Conservation (phyloP, 2,113 vertebrate genomes). For the Turdus rufiventris region DNA sequence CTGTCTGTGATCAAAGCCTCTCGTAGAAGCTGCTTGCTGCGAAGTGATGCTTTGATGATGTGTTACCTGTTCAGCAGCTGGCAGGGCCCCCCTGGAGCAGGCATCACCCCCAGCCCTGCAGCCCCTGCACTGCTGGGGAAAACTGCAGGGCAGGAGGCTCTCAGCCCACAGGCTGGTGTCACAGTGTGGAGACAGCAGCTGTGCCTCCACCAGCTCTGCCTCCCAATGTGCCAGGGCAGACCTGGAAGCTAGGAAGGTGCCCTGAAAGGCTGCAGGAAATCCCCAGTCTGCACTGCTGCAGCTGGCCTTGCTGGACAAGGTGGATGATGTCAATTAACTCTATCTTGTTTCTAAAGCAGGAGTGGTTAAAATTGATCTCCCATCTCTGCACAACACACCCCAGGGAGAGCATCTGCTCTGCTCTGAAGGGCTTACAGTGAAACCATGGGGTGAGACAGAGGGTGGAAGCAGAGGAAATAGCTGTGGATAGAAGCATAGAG, state of each 20-base stretch:
- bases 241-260: neutral
- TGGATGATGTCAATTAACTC: neutral
- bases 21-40: neutral
- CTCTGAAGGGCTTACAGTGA: neutral
- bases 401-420: neutral
- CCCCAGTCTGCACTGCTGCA: neutral
- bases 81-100: neutral
- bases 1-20: neutral
- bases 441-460: rapidly evolving
- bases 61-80: neutral
- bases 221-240: rapidly evolving
- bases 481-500: neutral
- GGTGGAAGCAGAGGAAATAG: neutral
- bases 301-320: neutral
- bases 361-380: neutral
- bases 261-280: neutral
- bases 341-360: neutral
- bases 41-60: neutral
- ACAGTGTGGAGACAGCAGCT: rapidly evolving
- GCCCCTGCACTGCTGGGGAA: neutral
- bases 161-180: neutral
- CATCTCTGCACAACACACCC: rapidly evolving
- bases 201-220: neutral
- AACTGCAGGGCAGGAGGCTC: neutral
- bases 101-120: neutral